phyloP scores from a whole-genome alignment of 2,113 vertebrate species.

The Cichladusa arquata region DNA sequence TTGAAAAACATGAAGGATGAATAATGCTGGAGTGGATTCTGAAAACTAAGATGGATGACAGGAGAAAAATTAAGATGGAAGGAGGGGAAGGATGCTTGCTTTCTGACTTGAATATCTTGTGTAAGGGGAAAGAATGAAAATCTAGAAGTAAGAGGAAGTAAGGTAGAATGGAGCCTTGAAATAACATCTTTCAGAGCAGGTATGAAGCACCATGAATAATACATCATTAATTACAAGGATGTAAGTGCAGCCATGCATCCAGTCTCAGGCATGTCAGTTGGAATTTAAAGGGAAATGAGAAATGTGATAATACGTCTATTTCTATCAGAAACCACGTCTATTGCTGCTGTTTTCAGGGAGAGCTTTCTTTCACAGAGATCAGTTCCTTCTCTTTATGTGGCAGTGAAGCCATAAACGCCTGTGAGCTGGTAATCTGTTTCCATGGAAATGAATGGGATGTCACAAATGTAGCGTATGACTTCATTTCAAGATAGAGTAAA shows the following conservation, averaged over 20 bases:
- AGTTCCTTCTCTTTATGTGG: neutral
- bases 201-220: conserved; percentile 1
- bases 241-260: neutral
- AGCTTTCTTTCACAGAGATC: neutral
- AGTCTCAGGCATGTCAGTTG: neutral
- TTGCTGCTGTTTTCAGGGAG: neutral
- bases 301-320: neutral
- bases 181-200: neutral
- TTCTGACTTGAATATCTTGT: neutral
- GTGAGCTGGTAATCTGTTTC: conserved; percentile 38
- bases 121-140: neutral
- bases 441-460: conserved; percentile 57
- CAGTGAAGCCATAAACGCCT: conserved; percentile 14
- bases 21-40: neutral
- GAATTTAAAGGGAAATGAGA: conserved; percentile 21
- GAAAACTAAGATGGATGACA: neutral
- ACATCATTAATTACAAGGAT: conserved; percentile 16
- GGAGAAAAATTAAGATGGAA: neutral
- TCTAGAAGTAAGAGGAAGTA: neutral
- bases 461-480: conserved; percentile 1
- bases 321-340: neutral
- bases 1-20: neutral
- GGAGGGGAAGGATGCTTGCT: neutral
- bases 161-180: neutral
- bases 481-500: neutral